A percentile compares a stretch with the other conserved stretches of the same genome.
Conservation (phyloP, 2,888 invertebrate species). For the Zhuqinia jingwanae region DNA sequence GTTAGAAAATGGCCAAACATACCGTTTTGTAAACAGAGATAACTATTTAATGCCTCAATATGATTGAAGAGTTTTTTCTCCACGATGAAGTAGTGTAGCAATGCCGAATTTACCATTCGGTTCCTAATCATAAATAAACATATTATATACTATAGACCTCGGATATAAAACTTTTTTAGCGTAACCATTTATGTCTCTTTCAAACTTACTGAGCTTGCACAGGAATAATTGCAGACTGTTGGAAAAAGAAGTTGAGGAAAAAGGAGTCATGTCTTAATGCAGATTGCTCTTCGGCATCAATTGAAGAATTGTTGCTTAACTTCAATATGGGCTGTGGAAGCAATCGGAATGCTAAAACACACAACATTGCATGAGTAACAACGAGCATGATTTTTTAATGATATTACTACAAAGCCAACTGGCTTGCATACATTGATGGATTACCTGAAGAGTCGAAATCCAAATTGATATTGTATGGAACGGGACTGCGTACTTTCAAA, state of each 20-base stretch:
- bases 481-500: conserved; percentile 53
- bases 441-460: conserved; percentile 51
- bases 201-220: conserved; percentile 71
- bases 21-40: conserved; percentile 77
- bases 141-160: neutral
- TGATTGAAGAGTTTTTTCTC: conserved; percentile 76
- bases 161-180: neutral
- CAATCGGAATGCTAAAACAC: conserved; percentile 30
- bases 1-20: conserved; percentile 75
- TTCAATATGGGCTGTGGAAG: conserved; percentile 41
- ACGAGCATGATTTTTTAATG: no score
- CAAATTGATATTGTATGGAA: conserved; percentile 59
- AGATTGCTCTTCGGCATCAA: neutral
- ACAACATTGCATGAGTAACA: neutral
- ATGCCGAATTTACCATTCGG: conserved; percentile 73
- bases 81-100: conserved; percentile 76
- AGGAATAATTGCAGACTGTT: conserved; percentile 73
- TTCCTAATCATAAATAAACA: conserved; percentile 62
- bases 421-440: neutral
- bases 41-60: conserved; percentile 75
- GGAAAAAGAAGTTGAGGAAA: conserved; percentile 72
- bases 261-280: conserved; percentile 57
- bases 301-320: neutral
- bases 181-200: neutral
- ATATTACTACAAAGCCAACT: neutral